Percentiles rank a stretch among this genome's conserved stretches.
These are phyloP conservation scores for Drosophila affinis DNA, from an alignment of 2,888 invertebrate species.

Conservation along the genomic window DNA sequence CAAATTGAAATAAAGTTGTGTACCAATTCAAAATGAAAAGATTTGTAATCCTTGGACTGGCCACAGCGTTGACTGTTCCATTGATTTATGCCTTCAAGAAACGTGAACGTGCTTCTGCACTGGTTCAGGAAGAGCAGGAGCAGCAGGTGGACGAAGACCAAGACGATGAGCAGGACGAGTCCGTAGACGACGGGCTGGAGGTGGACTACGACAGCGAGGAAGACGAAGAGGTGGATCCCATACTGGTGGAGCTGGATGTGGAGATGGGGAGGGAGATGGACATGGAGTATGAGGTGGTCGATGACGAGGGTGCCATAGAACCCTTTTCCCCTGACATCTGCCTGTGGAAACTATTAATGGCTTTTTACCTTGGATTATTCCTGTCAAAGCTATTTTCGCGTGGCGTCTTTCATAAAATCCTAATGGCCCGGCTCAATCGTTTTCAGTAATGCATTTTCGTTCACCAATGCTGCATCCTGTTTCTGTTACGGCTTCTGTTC, in stretches of 20 bases:
- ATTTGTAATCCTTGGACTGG: not conserved
- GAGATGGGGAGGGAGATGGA: not conserved
- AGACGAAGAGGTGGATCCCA: too few species aligned
- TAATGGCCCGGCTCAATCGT: not conserved
- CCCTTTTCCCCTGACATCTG: not conserved
- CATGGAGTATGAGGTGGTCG: not conserved
- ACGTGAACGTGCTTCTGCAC: not conserved
- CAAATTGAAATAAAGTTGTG: not conserved
- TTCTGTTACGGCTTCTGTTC: not conserved
- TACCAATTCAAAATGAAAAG: not conserved
- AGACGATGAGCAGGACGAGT: too few species aligned
- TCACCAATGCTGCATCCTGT: not conserved
- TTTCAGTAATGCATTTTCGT: not conserved
- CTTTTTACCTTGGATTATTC: not conserved
- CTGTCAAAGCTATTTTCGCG: not conserved
- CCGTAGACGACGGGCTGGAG: too few species aligned
- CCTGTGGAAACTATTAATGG: not conserved
- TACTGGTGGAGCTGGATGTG: too few species aligned
- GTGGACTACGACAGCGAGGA: too few species aligned
- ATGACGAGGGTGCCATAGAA: not conserved
- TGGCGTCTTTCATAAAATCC: not conserved
- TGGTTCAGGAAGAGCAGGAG: not conserved
- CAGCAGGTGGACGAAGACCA: not conserved
- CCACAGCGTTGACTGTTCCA: not conserved
- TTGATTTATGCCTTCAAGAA: not conserved